Evolutionary conservation across 2,113 vertebrate genomes (phyloP).

Genomic region (Caranx ignobilis): DNA sequence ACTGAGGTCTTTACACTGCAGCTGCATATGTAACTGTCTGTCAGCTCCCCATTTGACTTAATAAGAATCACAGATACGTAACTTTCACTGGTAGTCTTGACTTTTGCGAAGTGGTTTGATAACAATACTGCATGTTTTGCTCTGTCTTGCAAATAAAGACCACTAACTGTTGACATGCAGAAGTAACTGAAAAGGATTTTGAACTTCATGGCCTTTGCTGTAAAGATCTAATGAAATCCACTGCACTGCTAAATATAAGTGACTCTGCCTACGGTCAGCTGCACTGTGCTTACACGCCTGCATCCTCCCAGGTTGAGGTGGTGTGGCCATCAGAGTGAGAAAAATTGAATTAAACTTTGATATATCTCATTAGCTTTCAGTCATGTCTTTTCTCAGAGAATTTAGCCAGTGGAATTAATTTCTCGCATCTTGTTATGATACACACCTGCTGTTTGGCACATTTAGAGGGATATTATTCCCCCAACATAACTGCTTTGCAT

Average conservation of each 20-base stretch:
- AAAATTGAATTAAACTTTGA: slow-evolving; percentile 22
- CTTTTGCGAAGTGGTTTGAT: background rate
- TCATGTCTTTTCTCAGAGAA: slow-evolving; percentile 24
- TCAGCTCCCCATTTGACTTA: no score
- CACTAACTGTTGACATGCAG: slow-evolving; percentile 10
- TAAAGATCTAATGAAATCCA: no score
- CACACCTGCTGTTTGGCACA: slow-evolving; percentile 31
- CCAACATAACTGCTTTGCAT: slow-evolving; percentile 53
- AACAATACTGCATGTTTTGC: background rate
- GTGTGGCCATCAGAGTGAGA: background rate
- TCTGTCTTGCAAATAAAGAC: slow-evolving; percentile 1
- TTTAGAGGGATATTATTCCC: slow-evolving; percentile 52
- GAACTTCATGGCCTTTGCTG: background rate
- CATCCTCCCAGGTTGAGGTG: slow-evolving; percentile 1
- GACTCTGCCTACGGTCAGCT: background rate
- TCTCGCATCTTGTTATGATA: slow-evolving; percentile 19
- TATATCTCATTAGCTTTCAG: slow-evolving; percentile 24
- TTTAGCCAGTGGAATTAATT: slow-evolving; percentile 25
- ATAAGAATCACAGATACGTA: no score
- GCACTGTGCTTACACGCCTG: background rate
- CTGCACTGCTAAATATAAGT: background rate
- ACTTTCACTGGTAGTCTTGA: no score
- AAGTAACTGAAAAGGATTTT: background rate
- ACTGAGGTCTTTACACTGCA: no score
- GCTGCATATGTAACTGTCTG: no score